Base-by-base conservation (phyloP, 30 jellyfish, hydroid and myxozoan species). In the Cassiopea xamachana region DNA sequence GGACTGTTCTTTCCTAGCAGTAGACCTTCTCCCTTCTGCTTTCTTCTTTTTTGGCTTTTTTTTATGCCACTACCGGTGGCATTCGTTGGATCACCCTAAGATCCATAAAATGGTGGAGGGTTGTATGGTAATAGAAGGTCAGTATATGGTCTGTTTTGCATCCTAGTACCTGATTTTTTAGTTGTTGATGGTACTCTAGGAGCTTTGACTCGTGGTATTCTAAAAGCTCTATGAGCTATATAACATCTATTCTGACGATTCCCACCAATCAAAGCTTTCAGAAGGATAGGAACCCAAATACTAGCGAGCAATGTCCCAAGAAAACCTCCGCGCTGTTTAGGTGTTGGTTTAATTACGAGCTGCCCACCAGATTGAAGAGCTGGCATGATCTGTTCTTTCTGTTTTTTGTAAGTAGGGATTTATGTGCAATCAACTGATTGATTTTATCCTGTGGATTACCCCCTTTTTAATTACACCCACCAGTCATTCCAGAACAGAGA, bases 331-430 rank as follows among this genome's bases (percentile, higher is more conserved):
- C 79, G 85, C 59, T 84, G 85, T 51, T 74, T 71, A n/a, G 64
- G 64, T 16, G 86, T 58, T 44, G 92, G 85, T 60, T 84, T 84
- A 49, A 82, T 82, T 48, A 69, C 72, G 27, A 82, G 82, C 82
- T 74, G 61, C 71, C 87, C 92, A 69, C 92, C 92, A 46, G 92
- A 84, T 84, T 84, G 92, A 84, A 80, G 89, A 80, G 89, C 89
- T 80, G 79, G 2, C 59, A 80, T 58, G 59, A 80, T 80, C 89
- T 82, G 90, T 82, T 67, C 82, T 60, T 82, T 82, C 72, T 61
- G 82, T 68, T 67, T 82, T 82, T 82, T 46, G 90, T 82, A n/a
- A 82, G 90, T 82, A 67, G 48, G 90, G 10, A 1, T 82, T 69
- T 82, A 82, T 82, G 72, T 82, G 82, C 82, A 13, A 62, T 47